Percentiles rank a stretch among this genome's conserved stretches.
Evolutionary conservation across 2,113 vertebrate genomes (phyloP).

Genomic region (pig (Sus scrofa)): T2T-Sscrofa CM000820.6:90690501-90691000

Average conservation of each 20-base stretch:
- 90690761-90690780: conserved; percentile 20
- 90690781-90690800: background rate
- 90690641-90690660: background rate
- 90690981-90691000: background rate
- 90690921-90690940: background rate
- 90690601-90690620: background rate
- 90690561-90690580: background rate
- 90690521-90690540: background rate
- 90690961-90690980: background rate
- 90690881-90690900: conserved; percentile 16
- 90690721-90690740: conserved; percentile 4
- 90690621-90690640: background rate
- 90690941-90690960: background rate
- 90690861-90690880: background rate
- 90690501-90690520: background rate
- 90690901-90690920: conserved; percentile 34
- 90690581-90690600: conserved; percentile 1
- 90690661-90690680: background rate
- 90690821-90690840: background rate
- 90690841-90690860: conserved; percentile 27
- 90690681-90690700: conserved; percentile 8
- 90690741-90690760: background rate
- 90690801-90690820: background rate
- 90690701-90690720: background rate
- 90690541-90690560: conserved; percentile 12